Conservation (phyloP, 2,113 vertebrate genomes). For the Mirza zaza region DNA sequence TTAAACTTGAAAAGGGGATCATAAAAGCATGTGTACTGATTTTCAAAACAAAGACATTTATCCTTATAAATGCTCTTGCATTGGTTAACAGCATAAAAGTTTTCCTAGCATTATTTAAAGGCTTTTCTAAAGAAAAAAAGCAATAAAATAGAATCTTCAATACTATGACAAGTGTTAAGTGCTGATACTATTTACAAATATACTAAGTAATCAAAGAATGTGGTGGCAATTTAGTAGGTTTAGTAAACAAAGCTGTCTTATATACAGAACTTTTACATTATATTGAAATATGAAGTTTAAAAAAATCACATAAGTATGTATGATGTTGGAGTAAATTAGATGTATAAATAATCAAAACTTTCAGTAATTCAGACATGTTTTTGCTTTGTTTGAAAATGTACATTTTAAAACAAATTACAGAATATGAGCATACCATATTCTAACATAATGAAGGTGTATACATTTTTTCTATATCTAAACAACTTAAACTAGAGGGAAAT, state of each 20-base stretch:
- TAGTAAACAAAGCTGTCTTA: neutral
- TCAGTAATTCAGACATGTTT: neutral
- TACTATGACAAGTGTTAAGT: neutral
- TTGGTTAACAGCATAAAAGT: neutral
- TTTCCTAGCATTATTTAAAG: conserved; percentile 33
- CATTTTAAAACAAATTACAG: neutral
- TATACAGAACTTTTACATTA: neutral
- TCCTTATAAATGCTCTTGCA: conserved; percentile 18
- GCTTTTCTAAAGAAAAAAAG: neutral
- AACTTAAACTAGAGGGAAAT: neutral
- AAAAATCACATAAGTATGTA: neutral
- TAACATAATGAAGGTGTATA: neutral
- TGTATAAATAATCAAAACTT: neutral
- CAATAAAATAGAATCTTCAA: neutral
- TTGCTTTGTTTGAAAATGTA: neutral
- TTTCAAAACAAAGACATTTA: conserved; percentile 47
- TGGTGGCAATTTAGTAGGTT: neutral
- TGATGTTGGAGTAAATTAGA: neutral
- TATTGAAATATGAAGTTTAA: neutral
- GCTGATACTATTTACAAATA: neutral
- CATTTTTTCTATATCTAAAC: neutral
- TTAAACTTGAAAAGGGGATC: conserved; percentile 42
- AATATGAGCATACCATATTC: neutral
- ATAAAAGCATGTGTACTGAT: conserved; percentile 35
- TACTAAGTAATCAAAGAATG: neutral